phyloP scores from a whole-genome alignment of 2,888 invertebrate genomes.

The Axea sp. region DNA sequence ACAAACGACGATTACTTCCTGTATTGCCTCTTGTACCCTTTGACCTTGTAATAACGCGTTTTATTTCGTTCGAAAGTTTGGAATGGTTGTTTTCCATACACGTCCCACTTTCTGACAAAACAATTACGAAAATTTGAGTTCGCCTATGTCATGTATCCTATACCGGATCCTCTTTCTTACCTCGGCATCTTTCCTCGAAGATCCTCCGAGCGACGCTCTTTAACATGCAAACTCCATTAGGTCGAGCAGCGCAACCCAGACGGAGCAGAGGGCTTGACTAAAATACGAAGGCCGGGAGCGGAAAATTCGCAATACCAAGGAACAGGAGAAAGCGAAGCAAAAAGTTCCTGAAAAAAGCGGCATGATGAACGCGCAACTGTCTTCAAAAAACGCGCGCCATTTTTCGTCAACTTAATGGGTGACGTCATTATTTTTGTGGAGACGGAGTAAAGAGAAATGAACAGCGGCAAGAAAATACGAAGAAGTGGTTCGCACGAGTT shows the following conservation, averaged over 20 bases:
- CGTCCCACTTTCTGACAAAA: conserved; percentile 9
- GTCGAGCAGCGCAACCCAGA: conserved; percentile 62
- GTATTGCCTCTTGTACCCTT: no score
- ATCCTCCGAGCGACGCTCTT: conserved; percentile 70
- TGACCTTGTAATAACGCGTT: conserved; percentile 6
- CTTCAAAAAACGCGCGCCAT: conserved; percentile 36
- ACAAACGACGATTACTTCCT: no score
- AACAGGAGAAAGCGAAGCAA: conserved; percentile 30
- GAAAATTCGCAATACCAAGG: conserved; percentile 38
- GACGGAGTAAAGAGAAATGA: conserved; percentile 1
- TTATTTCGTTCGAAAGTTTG: conserved; percentile 9
- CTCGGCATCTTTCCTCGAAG: conserved; percentile 37
- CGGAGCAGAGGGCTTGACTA: conserved; percentile 50
- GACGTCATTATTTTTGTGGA: conserved; percentile 37
- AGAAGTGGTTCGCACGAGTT: no score
- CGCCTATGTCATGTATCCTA: conserved; percentile 47
- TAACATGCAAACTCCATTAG: conserved; percentile 79
- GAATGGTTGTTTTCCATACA: conserved; percentile 20
- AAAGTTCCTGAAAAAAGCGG: conserved; percentile 31
- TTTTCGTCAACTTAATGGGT: conserved; percentile 52
- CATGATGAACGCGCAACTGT: conserved; percentile 44
- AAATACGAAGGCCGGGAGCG: conserved; percentile 32
- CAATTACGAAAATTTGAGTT: conserved; percentile 55
- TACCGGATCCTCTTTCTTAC: conserved; percentile 47
- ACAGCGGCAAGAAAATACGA: conserved; percentile 8